These are phyloP conservation scores for Acanthosoma haemorrhoidale DNA, from an alignment of 2,888 invertebrate species.

Conservation along the genomic window DNA sequence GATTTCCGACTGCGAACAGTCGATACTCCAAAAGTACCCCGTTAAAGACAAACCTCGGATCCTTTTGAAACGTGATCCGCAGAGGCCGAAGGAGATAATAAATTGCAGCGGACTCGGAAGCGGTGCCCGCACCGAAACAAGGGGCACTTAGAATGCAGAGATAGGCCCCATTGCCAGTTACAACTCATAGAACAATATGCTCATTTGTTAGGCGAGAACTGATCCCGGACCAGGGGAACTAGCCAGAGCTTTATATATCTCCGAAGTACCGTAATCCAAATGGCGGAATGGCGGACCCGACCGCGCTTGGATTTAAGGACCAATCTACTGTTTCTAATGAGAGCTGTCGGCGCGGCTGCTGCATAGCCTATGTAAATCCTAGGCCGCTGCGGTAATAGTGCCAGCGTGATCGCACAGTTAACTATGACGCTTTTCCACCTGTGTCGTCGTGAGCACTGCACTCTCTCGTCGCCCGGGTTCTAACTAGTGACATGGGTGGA, in stretches of 20 bases:
- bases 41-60: too few species aligned
- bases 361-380: too few species aligned
- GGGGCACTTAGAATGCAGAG: slow-evolving; percentile 1
- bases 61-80: background rate
- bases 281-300: too few species aligned
- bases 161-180: background rate
- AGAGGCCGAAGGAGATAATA: background rate
- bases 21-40: too few species aligned
- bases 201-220: slow-evolving; percentile 14
- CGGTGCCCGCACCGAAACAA: background rate
- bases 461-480: too few species aligned
- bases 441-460: background rate
- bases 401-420: background rate
- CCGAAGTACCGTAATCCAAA: background rate
- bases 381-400: too few species aligned
- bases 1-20: too few species aligned
- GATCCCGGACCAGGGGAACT: too few species aligned
- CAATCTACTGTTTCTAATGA: background rate
- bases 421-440: background rate
- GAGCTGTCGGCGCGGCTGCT: background rate
- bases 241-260: background rate
- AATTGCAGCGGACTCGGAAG: too few species aligned
- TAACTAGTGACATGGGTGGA: too few species aligned
- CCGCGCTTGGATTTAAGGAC: background rate
- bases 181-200: slow-evolving; percentile 14